Evolutionary conservation across 1,140 invertebrate genomes (phyloP), one percentile per base, ranked within the genome.

Genomic region (Anoplophora glabripennis): DNA sequence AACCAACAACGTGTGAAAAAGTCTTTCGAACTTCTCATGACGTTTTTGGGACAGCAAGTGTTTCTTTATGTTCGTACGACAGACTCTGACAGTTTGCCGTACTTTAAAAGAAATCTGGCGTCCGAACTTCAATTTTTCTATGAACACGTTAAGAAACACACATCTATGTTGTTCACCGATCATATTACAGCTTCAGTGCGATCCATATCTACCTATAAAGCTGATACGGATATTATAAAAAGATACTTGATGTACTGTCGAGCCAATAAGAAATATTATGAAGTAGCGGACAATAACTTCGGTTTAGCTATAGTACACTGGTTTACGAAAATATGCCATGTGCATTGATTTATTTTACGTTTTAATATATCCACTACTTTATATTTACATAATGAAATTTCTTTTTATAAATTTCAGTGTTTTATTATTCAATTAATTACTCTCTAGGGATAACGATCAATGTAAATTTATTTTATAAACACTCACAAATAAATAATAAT

Each of bases 111-210:
- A 17, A 64, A 64, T 45, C 37, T 68, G 4, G 56, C 54, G 37
- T 63, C 64, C 1, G 66, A 68, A 53, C 42, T 68, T 14, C 64
- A 68, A 53, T 66, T 68, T 54, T 68, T 68, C 37, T 61, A 66
- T 40, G 66, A 68, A 34, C 66, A 63, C 21, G 57, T 65, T 8
- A 68, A 64, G 34, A 68, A 61, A 33, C 49, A 45, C 10, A 63
- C 64, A 3, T 64, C 61, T 0, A 51, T 61, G 42, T 36, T 63
- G 14, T 40, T 58, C 8, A 48, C 44, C 4, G 35, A 35, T 14
- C 8, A 12, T n/a, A 18, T 48, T 52, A 42, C 9, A 28, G 18
- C 10, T 48, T 38, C 38, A 33, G 41, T 33, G 14, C 28, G 34
- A 17, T 36, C 40, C 17, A 34, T 46, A 28, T 17, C 48, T 14